These are phyloP conservation scores for Eristalis tenax DNA, from an alignment of 2,888 invertebrate genomes.

Conservation along the genomic window DNA sequence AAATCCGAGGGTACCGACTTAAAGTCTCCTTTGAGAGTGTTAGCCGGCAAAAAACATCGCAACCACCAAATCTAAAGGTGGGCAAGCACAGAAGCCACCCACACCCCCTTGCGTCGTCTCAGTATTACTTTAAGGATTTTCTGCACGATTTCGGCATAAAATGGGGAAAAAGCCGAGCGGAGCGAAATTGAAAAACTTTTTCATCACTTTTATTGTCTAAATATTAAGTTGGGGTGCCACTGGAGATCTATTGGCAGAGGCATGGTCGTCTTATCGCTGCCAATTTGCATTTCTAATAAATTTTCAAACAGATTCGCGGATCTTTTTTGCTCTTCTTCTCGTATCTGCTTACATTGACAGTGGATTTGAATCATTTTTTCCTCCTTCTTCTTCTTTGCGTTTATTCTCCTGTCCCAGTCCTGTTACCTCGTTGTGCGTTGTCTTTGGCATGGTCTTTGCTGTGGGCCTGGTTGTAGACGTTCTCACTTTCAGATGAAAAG, in stretches of 20 bases:
- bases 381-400: not conserved
- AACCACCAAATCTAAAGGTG: slow-evolving; percentile 15
- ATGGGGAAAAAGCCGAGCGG: slow-evolving; percentile 43
- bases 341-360: slow-evolving; percentile 11
- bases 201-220: slow-evolving; percentile 69
- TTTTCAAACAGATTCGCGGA: slow-evolving; percentile 55
- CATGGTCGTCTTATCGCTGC: slow-evolving; percentile 57
- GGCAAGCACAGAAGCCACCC: not conserved
- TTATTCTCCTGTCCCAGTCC: not conserved
- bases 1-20: slow-evolving; percentile 1
- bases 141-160: slow-evolving; percentile 66
- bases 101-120: not conserved
- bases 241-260: slow-evolving; percentile 49
- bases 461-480: not conserved
- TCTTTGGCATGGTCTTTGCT: not conserved
- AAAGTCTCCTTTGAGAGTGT: slow-evolving; percentile 17
- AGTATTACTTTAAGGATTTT: slow-evolving; percentile 64
- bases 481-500: slow-evolving; percentile 56
- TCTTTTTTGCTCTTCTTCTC: slow-evolving; percentile 18
- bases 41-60: not conserved
- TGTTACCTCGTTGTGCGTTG: not conserved
- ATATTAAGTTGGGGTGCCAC: slow-evolving; percentile 62
- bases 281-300: slow-evolving; percentile 69
- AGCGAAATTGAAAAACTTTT: slow-evolving; percentile 68
- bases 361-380: slow-evolving; percentile 21